Conservation (phyloP, 1,140 invertebrate species). For the Tenebrio molitor region DNA sequence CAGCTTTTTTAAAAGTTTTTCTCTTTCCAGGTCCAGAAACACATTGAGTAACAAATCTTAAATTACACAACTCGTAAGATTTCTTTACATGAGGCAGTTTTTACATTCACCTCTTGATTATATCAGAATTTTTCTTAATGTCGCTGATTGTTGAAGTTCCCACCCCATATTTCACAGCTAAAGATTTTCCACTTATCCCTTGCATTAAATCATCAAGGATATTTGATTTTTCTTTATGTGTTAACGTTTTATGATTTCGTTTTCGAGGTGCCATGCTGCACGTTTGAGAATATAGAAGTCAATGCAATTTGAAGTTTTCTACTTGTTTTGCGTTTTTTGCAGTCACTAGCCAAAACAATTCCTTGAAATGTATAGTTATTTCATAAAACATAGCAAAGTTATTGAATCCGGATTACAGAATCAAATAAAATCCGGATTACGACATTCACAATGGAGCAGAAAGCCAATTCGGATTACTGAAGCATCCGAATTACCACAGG, state of each 20-base stretch:
- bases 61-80: neutral
- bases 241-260: neutral
- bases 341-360: too few species aligned
- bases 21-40: neutral
- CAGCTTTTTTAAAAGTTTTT: too few species aligned
- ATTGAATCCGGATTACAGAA: too few species aligned
- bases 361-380: too few species aligned
- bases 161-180: neutral
- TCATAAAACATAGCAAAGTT: too few species aligned
- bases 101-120: neutral
- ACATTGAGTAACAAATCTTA: neutral
- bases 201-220: neutral
- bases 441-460: too few species aligned
- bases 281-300: too few species aligned
- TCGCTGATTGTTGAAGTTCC: neutral
- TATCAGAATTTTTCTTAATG: neutral
- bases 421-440: too few species aligned
- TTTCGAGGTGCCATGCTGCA: slow-evolving; percentile 65
- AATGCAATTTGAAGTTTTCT: too few species aligned
- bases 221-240: neutral
- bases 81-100: neutral
- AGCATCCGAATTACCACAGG: too few species aligned
- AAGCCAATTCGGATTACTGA: too few species aligned
- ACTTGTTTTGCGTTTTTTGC: too few species aligned
- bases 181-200: neutral